Percentiles rank a stretch among this genome's conserved stretches.
Conservation (phyloP, 2,888 invertebrate genomes). For the Apodemia duryi region DNA sequence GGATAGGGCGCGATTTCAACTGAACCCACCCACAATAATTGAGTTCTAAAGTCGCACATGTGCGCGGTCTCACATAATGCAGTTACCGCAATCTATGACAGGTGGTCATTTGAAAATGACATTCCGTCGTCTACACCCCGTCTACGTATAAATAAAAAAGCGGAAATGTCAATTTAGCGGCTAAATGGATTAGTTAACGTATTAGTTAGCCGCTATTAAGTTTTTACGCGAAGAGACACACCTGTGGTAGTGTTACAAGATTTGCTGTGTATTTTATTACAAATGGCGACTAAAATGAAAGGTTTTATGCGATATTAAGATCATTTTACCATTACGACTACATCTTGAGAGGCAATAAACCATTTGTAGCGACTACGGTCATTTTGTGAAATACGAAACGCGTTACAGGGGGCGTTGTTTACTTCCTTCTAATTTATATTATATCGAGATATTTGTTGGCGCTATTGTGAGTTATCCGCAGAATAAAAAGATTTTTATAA, state of each 20-base stretch:
- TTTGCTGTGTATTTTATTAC: slow-evolving; percentile 36
- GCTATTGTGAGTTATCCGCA: not conserved
- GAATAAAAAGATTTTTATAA: not conserved
- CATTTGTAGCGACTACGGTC: slow-evolving; percentile 44
- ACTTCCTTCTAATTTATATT: slow-evolving; percentile 8
- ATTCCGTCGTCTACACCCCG: slow-evolving; percentile 23
- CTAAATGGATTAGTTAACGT: slow-evolving; percentile 31
- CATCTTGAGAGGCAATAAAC: slow-evolving; percentile 63
- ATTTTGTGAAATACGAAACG: slow-evolving; percentile 31
- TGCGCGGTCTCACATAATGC: slow-evolving; percentile 20
- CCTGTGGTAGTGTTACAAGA: slow-evolving; percentile 18
- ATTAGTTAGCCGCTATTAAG: slow-evolving; percentile 15
- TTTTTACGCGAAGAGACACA: slow-evolving; percentile 17
- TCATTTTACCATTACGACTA: slow-evolving; percentile 69
- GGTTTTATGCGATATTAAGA: slow-evolving; percentile 61
- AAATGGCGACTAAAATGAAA: slow-evolving; percentile 42
- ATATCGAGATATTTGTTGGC: slow-evolving; percentile 1
- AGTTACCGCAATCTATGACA: slow-evolving; percentile 35
- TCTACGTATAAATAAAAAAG: slow-evolving; percentile 24
- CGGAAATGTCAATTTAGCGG: slow-evolving; percentile 38
- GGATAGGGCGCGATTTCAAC: slow-evolving; percentile 44
- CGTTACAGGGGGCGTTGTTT: slow-evolving; percentile 4
- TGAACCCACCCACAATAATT: slow-evolving; percentile 49
- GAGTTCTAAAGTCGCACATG: slow-evolving; percentile 39
- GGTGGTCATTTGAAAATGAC: slow-evolving; percentile 43